A percentile compares a stretch with the other conserved stretches of the same genome.
Conservation (phyloP, 2,888 invertebrate species). For the Lapara coniferarum region DNA sequence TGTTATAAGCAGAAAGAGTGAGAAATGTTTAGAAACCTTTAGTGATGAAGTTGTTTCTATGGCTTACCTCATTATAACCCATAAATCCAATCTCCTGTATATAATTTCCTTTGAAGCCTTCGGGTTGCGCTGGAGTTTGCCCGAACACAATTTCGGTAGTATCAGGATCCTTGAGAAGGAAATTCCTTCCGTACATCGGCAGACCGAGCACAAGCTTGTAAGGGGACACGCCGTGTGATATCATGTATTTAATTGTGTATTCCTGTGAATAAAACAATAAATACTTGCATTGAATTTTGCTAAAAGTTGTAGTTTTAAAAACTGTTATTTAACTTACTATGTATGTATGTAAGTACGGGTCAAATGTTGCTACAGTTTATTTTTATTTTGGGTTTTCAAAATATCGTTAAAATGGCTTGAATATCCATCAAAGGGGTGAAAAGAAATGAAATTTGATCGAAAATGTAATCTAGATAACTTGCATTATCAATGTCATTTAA, state of each 20-base stretch:
- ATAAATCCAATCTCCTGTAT: conserved; percentile 92
- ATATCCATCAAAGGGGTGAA: too few relatives aligned
- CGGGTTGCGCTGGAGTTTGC: conserved; percentile 73
- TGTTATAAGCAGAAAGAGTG: too few relatives aligned
- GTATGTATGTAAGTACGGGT: too few relatives aligned
- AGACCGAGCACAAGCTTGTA: conserved; percentile 92
- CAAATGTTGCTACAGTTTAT: not conserved
- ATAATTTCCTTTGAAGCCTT: conserved; percentile 90
- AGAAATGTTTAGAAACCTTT: too few relatives aligned
- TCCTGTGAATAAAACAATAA: conserved; percentile 77
- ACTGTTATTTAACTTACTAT: too few relatives aligned
- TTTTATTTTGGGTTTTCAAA: not conserved
- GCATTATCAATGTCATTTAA: too few relatives aligned
- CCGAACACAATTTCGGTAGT: conserved; percentile 79
- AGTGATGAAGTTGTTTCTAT: not conserved
- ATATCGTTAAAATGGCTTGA: too few relatives aligned
- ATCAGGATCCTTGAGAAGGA: conserved; percentile 77
- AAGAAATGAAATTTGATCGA: too few relatives aligned
- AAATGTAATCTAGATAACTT: too few relatives aligned
- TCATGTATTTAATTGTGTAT: conserved; percentile 89
- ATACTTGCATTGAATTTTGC: not conserved
- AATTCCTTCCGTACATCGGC: conserved; percentile 93
- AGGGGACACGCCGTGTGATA: conserved; percentile 88
- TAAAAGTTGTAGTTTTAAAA: too few relatives aligned
- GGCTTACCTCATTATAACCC: conserved; percentile 92